These are phyloP conservation scores for Atta cephalotes DNA, from an alignment of 1,140 invertebrate genomes.

Conservation along the genomic window DNA sequence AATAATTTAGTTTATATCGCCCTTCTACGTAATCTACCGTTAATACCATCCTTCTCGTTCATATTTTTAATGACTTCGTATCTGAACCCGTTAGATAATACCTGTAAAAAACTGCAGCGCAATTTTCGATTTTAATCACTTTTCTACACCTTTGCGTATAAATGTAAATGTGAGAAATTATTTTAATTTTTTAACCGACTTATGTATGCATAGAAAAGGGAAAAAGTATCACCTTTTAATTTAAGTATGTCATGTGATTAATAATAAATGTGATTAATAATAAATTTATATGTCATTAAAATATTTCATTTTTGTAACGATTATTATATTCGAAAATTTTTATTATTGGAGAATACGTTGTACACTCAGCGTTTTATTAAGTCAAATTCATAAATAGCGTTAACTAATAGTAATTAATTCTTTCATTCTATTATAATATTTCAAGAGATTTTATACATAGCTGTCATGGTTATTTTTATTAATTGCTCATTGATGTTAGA, in stretches of 20 bases:
- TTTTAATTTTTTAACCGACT: conserved; percentile 44
- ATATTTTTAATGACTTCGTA: conserved; percentile 70
- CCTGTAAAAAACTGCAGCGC: conserved; percentile 26
- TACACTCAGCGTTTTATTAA: neutral
- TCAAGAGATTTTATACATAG: neutral
- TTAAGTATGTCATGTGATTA: conserved; percentile 10
- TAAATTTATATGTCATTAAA: conserved; percentile 18
- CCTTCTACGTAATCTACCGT: conserved; percentile 45
- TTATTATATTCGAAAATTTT: conserved; percentile 27
- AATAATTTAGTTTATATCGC: conserved; percentile 70
- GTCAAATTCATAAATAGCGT: neutral
- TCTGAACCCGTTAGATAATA: conserved; percentile 57
- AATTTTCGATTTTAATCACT: conserved; percentile 61
- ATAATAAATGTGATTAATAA: too few species aligned
- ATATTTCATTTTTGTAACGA: conserved; percentile 6
- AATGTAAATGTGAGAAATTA: conserved; percentile 39
- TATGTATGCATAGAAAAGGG: neutral
- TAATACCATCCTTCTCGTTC: conserved; percentile 60
- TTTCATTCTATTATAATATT: neutral
- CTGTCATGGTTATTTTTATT: conserved; percentile 9
- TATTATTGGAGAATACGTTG: neutral
- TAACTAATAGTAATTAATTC: neutral
- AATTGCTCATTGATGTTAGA: neutral
- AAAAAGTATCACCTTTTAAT: conserved; percentile 27
- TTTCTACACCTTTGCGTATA: neutral